Evolutionary conservation across 1,140 invertebrate genomes (phyloP).

Genomic region (Parapsyche elsis): DNA sequence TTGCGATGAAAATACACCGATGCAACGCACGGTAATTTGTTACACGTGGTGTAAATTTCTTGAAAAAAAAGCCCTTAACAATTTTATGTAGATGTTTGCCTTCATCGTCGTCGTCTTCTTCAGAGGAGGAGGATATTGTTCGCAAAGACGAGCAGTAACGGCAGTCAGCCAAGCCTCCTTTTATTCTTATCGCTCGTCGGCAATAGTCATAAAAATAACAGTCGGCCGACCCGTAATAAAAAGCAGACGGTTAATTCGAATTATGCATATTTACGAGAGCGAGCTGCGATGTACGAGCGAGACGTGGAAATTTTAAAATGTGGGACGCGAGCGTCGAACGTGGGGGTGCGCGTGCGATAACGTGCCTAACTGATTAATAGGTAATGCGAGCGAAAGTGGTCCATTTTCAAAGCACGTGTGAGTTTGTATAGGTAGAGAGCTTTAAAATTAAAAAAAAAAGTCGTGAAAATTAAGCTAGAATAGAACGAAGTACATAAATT

Average conservation of each 20-base stretch:
- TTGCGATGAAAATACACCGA: conserved; percentile 29
- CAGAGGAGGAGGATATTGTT: conserved; percentile 49
- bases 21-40: conserved; percentile 9
- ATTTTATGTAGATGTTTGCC: conserved; percentile 39
- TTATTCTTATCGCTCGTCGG: conserved; percentile 5
- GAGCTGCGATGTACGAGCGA: neutral
- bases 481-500: too few species aligned
- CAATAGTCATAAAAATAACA: conserved; percentile 48
- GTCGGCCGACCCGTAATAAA: conserved; percentile 29
- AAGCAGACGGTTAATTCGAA: conserved; percentile 42
- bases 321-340: neutral
- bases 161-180: neutral
- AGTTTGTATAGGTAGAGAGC: neutral
- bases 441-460: neutral
- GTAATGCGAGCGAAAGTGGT: neutral
- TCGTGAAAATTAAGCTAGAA: neutral
- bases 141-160: neutral
- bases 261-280: conserved; percentile 18
- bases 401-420: neutral
- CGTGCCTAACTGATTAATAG: neutral
- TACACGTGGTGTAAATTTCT: conserved; percentile 49
- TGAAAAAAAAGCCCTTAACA: conserved; percentile 45
- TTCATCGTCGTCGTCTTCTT: too few species aligned
- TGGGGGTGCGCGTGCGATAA: neutral
- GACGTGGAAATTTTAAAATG: neutral